Evolutionary conservation across 2,888 invertebrate genomes (phyloP).

Genomic region (Nemotelus pantherinus): DNA sequence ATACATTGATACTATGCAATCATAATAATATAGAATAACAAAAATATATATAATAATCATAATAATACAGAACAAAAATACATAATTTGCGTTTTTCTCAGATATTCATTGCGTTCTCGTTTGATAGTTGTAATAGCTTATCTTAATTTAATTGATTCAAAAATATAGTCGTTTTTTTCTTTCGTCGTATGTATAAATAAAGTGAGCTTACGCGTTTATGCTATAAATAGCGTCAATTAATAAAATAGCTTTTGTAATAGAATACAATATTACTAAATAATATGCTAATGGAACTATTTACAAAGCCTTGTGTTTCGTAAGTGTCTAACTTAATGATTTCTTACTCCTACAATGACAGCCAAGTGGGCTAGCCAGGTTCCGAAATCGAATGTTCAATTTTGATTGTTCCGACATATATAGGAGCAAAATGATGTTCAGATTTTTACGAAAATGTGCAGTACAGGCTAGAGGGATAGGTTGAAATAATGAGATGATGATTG

Average conservation of each 20-base stretch:
- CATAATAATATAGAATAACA: conserved; percentile 16
- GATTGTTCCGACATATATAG: not conserved
- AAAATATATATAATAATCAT: conserved; percentile 9
- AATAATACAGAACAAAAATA: conserved; percentile 30
- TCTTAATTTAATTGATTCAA: not conserved
- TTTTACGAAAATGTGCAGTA: not conserved
- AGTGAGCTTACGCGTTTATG: not conserved
- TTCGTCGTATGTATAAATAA: conserved; percentile 12
- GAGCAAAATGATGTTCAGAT: not conserved
- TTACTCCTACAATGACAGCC: conserved; percentile 10
- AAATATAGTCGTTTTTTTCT: conserved; percentile 8
- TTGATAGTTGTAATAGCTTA: no score
- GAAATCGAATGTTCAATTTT: no score
- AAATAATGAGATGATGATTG: conserved; percentile 41
- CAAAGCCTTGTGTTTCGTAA: not conserved
- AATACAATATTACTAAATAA: conserved; percentile 7
- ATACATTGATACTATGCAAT: conserved; percentile 23
- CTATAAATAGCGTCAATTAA: conserved; percentile 15
- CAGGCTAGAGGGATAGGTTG: not conserved
- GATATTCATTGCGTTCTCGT: not conserved
- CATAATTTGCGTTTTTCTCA: conserved; percentile 11
- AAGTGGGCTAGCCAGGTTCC: not conserved
- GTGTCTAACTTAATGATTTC: not conserved
- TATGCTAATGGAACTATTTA: not conserved
- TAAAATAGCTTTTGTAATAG: conserved; percentile 19